These are phyloP conservation scores for Daphoenositta chrysoptera DNA, from an alignment of 2,113 vertebrate species.

Conservation along the genomic window DNA sequence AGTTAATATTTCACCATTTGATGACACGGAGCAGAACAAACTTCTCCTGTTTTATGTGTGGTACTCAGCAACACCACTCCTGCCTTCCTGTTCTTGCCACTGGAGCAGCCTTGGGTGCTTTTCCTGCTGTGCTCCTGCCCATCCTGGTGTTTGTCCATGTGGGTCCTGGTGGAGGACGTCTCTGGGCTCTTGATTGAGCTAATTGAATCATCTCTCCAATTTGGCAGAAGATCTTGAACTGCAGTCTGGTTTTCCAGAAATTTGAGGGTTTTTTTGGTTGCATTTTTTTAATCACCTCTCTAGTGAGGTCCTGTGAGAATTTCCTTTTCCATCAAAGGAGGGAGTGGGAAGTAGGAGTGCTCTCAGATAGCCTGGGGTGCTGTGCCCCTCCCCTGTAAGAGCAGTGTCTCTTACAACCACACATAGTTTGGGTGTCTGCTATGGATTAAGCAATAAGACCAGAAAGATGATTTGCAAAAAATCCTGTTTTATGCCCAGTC, in stretches of 20 bases:
- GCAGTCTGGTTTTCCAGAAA: neutral
- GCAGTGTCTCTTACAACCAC: neutral
- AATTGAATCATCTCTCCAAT: neutral
- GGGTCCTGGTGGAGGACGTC: neutral
- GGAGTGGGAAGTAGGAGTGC: neutral
- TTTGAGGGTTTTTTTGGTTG: neutral
- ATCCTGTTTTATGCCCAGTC: neutral
- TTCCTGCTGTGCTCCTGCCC: neutral
- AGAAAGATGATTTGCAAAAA: neutral
- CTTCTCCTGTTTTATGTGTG: neutral
- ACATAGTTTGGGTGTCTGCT: neutral
- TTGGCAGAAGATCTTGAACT: neutral
- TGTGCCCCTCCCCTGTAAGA: neutral
- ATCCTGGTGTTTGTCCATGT: neutral
- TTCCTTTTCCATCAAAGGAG: neutral
- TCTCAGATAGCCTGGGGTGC: neutral
- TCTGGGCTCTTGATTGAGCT: neutral
- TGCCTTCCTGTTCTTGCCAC: neutral
- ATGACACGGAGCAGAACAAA: neutral
- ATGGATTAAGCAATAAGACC: neutral
- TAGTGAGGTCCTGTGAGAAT: neutral
- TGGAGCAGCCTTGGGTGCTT: neutral
- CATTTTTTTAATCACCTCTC: neutral
- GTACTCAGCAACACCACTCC: neutral
- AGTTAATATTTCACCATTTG: neutral